Evolutionary conservation across 2,888 invertebrate genomes (phyloP).

Genomic region (Achlya flavicornis): DNA sequence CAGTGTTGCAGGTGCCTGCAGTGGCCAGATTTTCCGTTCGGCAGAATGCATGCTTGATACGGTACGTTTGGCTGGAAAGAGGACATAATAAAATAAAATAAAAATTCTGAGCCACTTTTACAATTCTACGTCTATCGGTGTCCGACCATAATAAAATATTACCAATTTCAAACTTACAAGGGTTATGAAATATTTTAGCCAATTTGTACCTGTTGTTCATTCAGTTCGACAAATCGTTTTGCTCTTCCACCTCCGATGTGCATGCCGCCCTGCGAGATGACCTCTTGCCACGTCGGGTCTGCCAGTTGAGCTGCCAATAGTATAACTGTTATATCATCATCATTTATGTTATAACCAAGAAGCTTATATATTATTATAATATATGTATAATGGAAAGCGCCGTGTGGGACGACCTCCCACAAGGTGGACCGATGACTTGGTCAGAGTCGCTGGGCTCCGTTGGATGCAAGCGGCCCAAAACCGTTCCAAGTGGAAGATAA

Average conservation of each 20-base stretch:
- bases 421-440: too few species aligned
- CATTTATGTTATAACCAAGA: too few species aligned
- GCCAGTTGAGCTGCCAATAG: slow-evolving; percentile 45
- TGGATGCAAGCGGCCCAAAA: too few species aligned
- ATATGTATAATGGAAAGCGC: too few species aligned
- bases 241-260: slow-evolving; percentile 62
- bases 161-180: too few species aligned
- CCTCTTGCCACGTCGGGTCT: slow-evolving; percentile 61
- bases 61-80: slow-evolving; percentile 82
- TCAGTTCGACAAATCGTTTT: slow-evolving; percentile 67
- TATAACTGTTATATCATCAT: not conserved
- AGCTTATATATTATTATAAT: too few species aligned
- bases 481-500: too few species aligned
- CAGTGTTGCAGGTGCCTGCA: slow-evolving; percentile 86
- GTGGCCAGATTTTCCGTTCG: slow-evolving; percentile 85
- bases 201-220: slow-evolving; percentile 53
- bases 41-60: slow-evolving; percentile 85
- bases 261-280: slow-evolving; percentile 57
- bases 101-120: too few species aligned
- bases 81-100: slow-evolving; percentile 9
- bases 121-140: too few species aligned
- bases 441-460: too few species aligned
- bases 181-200: not conserved
- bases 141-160: too few species aligned
- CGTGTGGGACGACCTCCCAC: too few species aligned